Base-by-base conservation (phyloP, 2,113 vertebrate species). In the Neotragus pygmaeus region DNA sequence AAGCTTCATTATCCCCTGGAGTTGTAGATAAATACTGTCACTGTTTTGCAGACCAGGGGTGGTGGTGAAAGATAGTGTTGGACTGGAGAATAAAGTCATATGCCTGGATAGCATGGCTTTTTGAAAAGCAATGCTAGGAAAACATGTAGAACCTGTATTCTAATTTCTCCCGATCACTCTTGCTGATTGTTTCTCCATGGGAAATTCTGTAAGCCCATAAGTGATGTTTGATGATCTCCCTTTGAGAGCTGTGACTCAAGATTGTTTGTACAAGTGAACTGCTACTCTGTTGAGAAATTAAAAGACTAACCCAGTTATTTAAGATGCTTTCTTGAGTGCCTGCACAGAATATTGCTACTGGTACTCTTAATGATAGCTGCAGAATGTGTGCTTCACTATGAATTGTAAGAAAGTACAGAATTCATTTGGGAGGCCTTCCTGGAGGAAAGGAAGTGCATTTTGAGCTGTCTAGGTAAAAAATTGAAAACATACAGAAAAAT, bases 291-390 rank as follows among this genome's bases (percentile, higher is more conserved):
- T 96, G 57, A 96, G 70, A 62, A 75, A 51, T 45, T 91, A 60
- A 89, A 93, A 96, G 96, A n/a, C 45, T 78, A 89, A 86, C 49
- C 28, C 58, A 87, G 27, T 95, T 91, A 49, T 83, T 70, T 96
- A 53, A 90, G 57, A 36, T 90, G 2, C 57, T 88, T 91, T 93
- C 49, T 77, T 53, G n/a, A 93, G 62, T 86, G 33, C 30, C 49
- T 55, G 27, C 21, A 30, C 60, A 87, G 58, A 93, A 75, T 95
- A n/a, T 16, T 78, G 88, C 33, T 80, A 43, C 83, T 85, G 36
- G 43, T 60, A 51, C 33, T 95, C 77, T 90, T 96, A 66, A 81
- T 97, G 43, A 30, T 84, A 51, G 81, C 75, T 51, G 19, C 23
- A 91, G 91, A 92, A 81, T 55, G n/a, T 15, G 13, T 87, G 57